Evolutionary conservation across 2,888 invertebrate species (phyloP).

Genomic region (Pegoplata infirma): DNA sequence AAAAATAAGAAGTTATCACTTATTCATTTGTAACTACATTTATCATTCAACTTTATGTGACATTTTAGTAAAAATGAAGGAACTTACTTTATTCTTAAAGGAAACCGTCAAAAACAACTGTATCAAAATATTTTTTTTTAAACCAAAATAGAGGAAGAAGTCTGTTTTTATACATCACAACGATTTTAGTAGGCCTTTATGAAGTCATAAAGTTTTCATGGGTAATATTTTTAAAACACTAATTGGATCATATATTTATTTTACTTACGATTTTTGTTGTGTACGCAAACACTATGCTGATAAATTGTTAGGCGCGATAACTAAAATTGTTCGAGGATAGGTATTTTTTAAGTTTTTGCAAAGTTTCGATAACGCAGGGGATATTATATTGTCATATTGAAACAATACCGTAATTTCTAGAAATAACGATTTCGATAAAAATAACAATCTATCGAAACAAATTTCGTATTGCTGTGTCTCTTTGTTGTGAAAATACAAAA

Average conservation of each 20-base stretch:
- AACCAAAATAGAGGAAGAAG: conserved; percentile 26
- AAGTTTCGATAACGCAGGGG: no score
- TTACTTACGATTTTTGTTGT: conserved; percentile 43
- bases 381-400: no score
- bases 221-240: conserved; percentile 70
- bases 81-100: conserved; percentile 56
- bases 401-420: no score
- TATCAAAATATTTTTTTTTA: conserved; percentile 1
- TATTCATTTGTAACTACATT: conserved; percentile 74
- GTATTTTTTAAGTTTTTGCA: no score
- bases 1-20: conserved; percentile 71
- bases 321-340: no score
- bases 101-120: conserved; percentile 46
- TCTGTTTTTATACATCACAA: conserved; percentile 28
- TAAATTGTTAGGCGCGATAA: no score
- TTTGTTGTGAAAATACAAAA: no score
- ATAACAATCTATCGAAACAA: no score
- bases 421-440: no score
- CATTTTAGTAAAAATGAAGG: conserved; percentile 65
- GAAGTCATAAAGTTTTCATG: conserved; percentile 64
- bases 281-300: neutral
- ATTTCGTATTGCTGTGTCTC: no score
- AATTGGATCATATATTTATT: conserved; percentile 72
- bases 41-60: conserved; percentile 75
- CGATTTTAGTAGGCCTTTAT: conserved; percentile 52